phyloP scores from a whole-genome alignment of 2,113 vertebrate species.

The Laticauda colubrina region DNA sequence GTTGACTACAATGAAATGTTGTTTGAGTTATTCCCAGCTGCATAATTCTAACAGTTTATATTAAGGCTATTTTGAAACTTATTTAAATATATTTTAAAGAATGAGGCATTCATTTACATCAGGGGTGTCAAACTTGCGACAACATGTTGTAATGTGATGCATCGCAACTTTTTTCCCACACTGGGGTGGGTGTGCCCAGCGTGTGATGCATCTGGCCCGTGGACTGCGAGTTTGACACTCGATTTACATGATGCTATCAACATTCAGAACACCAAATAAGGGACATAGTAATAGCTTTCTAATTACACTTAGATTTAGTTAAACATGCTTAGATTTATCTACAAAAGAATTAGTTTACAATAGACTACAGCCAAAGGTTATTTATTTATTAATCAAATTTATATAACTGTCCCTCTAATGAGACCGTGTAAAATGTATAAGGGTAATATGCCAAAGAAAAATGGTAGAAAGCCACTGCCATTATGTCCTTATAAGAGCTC shows the following conservation, averaged over 20 bases:
- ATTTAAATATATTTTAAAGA: background rate
- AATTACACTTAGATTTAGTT: background rate
- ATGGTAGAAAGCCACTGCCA: background rate
- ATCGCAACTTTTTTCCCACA: no score
- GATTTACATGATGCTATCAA: background rate
- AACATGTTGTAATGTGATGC: no score
- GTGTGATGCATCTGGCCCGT: no score
- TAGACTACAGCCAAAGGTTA: background rate
- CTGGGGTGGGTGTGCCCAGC: no score
- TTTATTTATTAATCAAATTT: background rate
- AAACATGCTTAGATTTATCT: background rate
- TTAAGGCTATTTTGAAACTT: background rate
- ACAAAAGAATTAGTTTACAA: background rate
- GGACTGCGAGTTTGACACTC: no score
- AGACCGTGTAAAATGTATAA: background rate
- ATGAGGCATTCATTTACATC: background rate
- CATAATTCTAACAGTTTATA: background rate
- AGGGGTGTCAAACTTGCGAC: no score
- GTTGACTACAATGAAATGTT: background rate
- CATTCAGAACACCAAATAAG: background rate
- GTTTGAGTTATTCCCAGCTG: background rate
- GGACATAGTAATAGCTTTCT: background rate
- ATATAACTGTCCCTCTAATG: background rate
- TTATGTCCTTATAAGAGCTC: background rate
- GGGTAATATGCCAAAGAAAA: background rate